A percentile compares a stretch with the other conserved stretches of the same genome.
Conservation (phyloP, 2,797 vertebrate species). For the Arvicola amphibius region DNA sequence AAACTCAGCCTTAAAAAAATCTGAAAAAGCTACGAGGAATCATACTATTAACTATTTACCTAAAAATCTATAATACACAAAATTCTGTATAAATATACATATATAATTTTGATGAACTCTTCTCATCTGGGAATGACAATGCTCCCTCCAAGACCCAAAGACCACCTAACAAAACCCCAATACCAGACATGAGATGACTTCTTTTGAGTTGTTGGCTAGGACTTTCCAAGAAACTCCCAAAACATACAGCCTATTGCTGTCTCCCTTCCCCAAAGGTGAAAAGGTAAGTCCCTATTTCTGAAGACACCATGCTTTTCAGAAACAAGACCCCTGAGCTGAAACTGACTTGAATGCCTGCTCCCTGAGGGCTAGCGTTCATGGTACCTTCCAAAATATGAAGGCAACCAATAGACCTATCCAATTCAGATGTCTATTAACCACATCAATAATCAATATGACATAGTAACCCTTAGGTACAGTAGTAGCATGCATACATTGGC, state of each 20-base stretch:
- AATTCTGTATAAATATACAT: background rate
- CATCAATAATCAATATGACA: background rate
- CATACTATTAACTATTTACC: background rate
- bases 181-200: background rate
- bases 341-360: background rate
- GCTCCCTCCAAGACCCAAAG: background rate
- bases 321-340: background rate
- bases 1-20: background rate
- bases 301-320: background rate
- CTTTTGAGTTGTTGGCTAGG: background rate
- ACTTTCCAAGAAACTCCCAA: background rate
- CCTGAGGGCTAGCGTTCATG: background rate
- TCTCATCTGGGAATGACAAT: background rate
- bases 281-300: background rate
- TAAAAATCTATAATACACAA: background rate
- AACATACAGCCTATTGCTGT: background rate
- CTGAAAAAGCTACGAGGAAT: background rate
- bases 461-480: background rate
- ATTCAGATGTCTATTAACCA: background rate
- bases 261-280: background rate
- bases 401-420: background rate
- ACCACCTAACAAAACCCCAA: background rate
- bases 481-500: background rate
- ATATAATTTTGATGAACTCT: background rate
- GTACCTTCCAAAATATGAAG: background rate